Evolutionary conservation across 2,113 vertebrate genomes (phyloP).

Genomic region (Arvicanthis niloticus): DNA sequence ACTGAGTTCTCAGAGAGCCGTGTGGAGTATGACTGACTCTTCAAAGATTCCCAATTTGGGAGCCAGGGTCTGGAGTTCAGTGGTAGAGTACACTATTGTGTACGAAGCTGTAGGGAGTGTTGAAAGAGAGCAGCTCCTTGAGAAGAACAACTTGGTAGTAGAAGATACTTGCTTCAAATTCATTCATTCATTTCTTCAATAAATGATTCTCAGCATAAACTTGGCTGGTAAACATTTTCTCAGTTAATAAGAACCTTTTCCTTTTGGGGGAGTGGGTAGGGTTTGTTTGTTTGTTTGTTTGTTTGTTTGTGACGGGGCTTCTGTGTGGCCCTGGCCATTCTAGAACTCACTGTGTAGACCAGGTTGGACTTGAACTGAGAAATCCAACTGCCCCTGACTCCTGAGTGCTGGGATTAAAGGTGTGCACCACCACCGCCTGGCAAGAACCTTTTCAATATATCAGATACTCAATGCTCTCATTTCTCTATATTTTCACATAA

Average conservation of each 20-base stretch:
- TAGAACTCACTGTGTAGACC: not conserved
- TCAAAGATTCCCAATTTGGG: not conserved
- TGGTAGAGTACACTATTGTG: not conserved
- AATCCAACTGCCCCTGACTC: not conserved
- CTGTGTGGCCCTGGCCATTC: not conserved
- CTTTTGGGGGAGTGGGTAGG: too few species aligned
- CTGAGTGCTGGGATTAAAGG: not conserved
- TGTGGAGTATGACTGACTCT: not conserved
- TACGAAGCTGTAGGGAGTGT: not conserved
- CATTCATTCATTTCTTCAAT: conserved; percentile 13
- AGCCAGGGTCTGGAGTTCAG: not conserved
- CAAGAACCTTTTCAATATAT: conserved; percentile 11
- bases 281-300: too few species aligned
- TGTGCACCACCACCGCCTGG: not conserved
- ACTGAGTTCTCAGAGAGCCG: not conserved
- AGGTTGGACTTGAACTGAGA: not conserved
- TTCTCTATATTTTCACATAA: not conserved
- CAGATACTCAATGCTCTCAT: not conserved
- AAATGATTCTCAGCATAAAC: conserved; percentile 56
- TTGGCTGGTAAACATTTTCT: conserved; percentile 1
- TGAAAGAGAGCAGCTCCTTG: not conserved
- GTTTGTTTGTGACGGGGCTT: not conserved
- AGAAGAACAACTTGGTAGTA: not conserved
- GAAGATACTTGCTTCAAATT: not conserved
- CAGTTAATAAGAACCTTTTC: conserved; percentile 9